These are phyloP conservation scores for Metalampra italica DNA, from an alignment of 2,888 invertebrate genomes.

Conservation along the genomic window DNA sequence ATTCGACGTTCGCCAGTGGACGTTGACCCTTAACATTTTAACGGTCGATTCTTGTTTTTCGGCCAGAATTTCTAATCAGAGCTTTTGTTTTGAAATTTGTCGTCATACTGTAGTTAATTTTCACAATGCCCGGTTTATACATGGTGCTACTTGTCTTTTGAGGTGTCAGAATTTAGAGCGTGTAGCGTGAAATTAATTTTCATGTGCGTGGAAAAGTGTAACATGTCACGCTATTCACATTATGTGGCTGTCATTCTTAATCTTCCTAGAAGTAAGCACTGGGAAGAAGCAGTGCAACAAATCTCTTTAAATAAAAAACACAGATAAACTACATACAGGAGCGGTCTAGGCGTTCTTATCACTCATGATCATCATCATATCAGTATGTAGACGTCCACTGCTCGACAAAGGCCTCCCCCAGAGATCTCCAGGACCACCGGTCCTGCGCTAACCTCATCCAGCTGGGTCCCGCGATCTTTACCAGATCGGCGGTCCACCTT, in stretches of 20 bases:
- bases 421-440: no score
- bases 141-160: slow-evolving; percentile 17
- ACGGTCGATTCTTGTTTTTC: slow-evolving; percentile 48
- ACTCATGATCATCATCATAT: no score
- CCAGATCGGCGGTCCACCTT: no score
- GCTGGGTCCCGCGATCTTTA: no score
- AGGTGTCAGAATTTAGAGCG: slow-evolving; percentile 22
- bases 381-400: no score
- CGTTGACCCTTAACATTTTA: slow-evolving; percentile 49
- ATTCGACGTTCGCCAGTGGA: slow-evolving; percentile 43
- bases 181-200: slow-evolving; percentile 24
- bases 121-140: slow-evolving; percentile 21
- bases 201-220: slow-evolving; percentile 30
- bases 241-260: background rate
- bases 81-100: slow-evolving; percentile 28
- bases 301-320: no score
- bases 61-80: slow-evolving; percentile 49
- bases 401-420: no score
- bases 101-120: slow-evolving; percentile 26
- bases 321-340: no score
- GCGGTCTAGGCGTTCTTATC: no score
- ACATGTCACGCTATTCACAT: slow-evolving; percentile 8
- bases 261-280: no score
- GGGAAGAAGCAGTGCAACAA: no score
- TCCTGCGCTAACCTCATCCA: no score